Evolutionary conservation across 2,888 invertebrate species (phyloP).

Genomic region (Aricia artaxerxes): DNA sequence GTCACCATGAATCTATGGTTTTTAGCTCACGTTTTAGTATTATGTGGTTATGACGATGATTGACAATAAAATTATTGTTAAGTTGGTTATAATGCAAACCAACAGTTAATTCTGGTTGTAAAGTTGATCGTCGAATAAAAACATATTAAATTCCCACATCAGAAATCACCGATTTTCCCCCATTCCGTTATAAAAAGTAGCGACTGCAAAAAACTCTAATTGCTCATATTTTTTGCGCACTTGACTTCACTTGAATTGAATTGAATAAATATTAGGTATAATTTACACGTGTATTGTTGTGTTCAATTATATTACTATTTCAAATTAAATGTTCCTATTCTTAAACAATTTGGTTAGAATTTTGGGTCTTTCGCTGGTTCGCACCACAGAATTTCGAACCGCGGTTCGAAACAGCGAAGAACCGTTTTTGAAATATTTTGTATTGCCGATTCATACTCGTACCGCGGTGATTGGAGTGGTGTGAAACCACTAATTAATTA

Average conservation of each 20-base stretch:
- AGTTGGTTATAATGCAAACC: not conserved
- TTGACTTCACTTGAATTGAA: not conserved
- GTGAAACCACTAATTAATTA: too few species aligned
- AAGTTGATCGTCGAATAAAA: constrained; percentile 19
- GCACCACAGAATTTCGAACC: too few species aligned
- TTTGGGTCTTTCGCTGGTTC: too few species aligned
- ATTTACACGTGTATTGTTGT: not conserved
- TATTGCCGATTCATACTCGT: too few species aligned
- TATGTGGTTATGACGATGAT: not conserved
- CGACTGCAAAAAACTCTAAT: constrained; percentile 3
- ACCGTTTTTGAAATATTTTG: too few species aligned
- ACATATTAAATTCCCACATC: constrained; percentile 28
- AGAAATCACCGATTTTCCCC: constrained; percentile 30
- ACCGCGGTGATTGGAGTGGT: too few species aligned
- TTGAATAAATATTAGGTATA: not conserved
- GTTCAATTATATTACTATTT: not conserved
- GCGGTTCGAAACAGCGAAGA: too few species aligned
- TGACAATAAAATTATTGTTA: not conserved
- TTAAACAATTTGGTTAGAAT: too few species aligned
- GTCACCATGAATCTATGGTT: not conserved
- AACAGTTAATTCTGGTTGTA: constrained; percentile 3
- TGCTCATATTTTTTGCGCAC: not conserved
- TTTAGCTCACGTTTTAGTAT: not conserved
- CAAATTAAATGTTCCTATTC: not conserved
- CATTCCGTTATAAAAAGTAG: constrained; percentile 23